phyloP scores from a whole-genome alignment of 2,888 invertebrate species.

The Lathronympha strigana region DNA sequence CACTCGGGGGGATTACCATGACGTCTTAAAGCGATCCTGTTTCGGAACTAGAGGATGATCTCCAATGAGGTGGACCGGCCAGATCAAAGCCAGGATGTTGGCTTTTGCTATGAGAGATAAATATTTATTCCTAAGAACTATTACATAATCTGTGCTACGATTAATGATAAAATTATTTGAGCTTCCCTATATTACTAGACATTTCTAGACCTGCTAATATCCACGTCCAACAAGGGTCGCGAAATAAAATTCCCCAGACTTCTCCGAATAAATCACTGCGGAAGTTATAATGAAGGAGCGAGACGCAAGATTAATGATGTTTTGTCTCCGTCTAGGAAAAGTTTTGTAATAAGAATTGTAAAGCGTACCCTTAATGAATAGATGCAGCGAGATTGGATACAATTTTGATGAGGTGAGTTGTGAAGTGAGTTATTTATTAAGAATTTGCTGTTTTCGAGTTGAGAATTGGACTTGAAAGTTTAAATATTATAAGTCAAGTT shows the following conservation, averaged over 20 bases:
- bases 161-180: too few relatives aligned
- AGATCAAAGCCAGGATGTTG: too few relatives aligned
- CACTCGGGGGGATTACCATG: too few relatives aligned
- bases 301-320: constrained; percentile 54
- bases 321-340: constrained; percentile 39
- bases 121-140: too few relatives aligned
- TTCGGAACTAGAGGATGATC: too few relatives aligned
- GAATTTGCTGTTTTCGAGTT: constrained; percentile 7
- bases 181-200: too few relatives aligned
- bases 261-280: constrained; percentile 54
- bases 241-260: constrained; percentile 51
- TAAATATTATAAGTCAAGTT: background rate
- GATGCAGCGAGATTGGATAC: constrained; percentile 25
- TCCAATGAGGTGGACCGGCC: too few relatives aligned
- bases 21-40: too few relatives aligned
- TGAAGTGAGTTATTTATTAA: background rate
- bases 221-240: constrained; percentile 34
- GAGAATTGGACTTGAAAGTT: background rate
- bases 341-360: constrained; percentile 41
- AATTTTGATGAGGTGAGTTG: constrained; percentile 35
- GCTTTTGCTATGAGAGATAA: too few relatives aligned
- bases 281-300: constrained; percentile 51
- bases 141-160: too few relatives aligned
- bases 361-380: constrained; percentile 33
- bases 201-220: constrained; percentile 9